Conservation (phyloP, 2,113 vertebrate genomes). For the Gambusia holbrooki region DNA sequence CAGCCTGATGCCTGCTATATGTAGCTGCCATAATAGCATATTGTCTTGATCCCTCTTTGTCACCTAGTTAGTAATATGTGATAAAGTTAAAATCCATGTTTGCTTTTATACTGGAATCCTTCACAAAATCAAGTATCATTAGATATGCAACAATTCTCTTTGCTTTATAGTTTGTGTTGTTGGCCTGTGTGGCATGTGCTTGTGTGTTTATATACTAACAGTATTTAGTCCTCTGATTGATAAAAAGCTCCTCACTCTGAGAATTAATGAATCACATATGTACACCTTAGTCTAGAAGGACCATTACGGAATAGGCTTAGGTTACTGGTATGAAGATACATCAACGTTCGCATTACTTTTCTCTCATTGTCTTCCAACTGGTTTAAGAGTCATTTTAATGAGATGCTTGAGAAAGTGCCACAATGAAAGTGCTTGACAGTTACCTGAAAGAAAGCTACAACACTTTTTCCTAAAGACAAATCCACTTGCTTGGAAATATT, state of each 20-base stretch:
- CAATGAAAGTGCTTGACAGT: not conserved
- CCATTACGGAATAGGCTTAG: conserved; percentile 49
- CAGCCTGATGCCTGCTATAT: conserved; percentile 78
- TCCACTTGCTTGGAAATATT: not conserved
- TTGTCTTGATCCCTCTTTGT: conserved; percentile 64
- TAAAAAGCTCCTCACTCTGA: conserved; percentile 48
- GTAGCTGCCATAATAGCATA: conserved; percentile 82
- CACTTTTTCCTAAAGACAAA: not conserved
- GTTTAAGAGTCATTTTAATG: not conserved
- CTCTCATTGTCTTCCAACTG: not conserved
- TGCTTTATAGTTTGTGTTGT: conserved; percentile 55
- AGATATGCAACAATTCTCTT: conserved; percentile 65
- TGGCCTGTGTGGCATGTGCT: conserved; percentile 56
- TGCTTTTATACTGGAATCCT: conserved; percentile 55
- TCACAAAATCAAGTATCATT: conserved; percentile 56
- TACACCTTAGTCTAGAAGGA: conserved; percentile 27
- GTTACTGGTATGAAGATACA: not conserved
- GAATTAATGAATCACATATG: conserved; percentile 48
- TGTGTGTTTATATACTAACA: conserved; percentile 47
- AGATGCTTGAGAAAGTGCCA: not conserved
- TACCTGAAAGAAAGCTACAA: not conserved
- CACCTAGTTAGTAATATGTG: conserved; percentile 53
- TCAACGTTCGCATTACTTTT: not conserved
- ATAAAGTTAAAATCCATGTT: conserved; percentile 42
- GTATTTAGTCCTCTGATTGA: conserved; percentile 52